Base-by-base conservation (phyloP, 53 echinoderm and acorn worm species). In the Temnopleurus reevesii region DNA sequence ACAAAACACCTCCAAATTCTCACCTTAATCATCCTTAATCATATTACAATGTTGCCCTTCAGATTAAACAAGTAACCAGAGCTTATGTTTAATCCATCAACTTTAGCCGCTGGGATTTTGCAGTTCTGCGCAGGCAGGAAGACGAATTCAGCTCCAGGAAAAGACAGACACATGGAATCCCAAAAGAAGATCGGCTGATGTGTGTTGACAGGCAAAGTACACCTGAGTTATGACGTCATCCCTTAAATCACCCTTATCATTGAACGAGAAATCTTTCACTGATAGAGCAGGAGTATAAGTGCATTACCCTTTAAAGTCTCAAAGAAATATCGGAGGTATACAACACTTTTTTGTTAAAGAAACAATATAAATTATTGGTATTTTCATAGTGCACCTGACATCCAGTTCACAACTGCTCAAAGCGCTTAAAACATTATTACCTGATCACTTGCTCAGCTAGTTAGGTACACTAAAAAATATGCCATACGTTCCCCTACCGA, bases 1-100 rank as follows among this genome's bases (percentile, higher is more conserved):
- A 79, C 31, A 47, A 77, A 49, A 28, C 12, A 27, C 28, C 79
- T 45, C 49, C 49, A 79, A 46, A 41, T 79, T 49, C 79, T 79
- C 27, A 15, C 49, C 34, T 45, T 45, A 77, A 77, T 77, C 43
- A 43, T 79, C 79, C n/a, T 65, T 79, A 79, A 79, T 79, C 79
- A 38, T 28, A 79, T 79, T 79, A 79, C 15, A 27, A 25, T 51
- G 5, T 17, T 79, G 17, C 47, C 29, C 49, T 28, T 13, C 41
- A 24, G 47, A 30, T 79, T 10, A 79, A 41, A 79, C 9, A 49
- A 30, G 29, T 26, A 79, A 41, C 12, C 1, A 49, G 12, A 28
- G 49, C 46, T 79, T 79, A 79, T 79, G 79, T 79, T 77, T 27
- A 47, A 47, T 49, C 79, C 46, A 12, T 47, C 79, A 49, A 46